Evolutionary conservation across 2,797 vertebrate species (phyloP), one percentile per base, ranked within the genome.

Genomic region (Myiothlypis coronata): DNA sequence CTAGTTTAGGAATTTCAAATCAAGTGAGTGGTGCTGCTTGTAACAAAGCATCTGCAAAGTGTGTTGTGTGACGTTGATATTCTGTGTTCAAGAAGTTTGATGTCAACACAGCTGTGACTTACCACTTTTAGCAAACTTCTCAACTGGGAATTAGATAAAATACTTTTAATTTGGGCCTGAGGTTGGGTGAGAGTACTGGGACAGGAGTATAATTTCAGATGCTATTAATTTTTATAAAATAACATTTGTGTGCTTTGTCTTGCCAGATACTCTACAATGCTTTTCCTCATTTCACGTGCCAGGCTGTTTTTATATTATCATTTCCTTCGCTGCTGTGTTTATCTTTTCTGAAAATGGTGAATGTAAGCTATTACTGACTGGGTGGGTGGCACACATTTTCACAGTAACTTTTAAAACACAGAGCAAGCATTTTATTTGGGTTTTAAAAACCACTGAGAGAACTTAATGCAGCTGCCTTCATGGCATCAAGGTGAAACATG

Each of bases 401-500:
- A 94, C 95, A 94, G 92, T 95, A 90, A 96, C 96, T 97, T 96
- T 96, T 95, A 91, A 96, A 97, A 96, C 97, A 95, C 53, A 81
- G 83, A 97, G 63, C 92, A 96, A 96, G 91, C 94, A 96, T 98
- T 97, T 98, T 96, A 97, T 97, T 97, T 97, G 91, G 93, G 78
- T 82, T 97, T 79, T 90, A 83, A 91, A 97, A 97, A 95, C 89
- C 92, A 94, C 86, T 63, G 93, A 95, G 75, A 94, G 93, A 97
- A 97, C 92, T 94, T 93, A 96, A 90, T 96, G 83, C 93, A 97
- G 88, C 94, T 96, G 91, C 87, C 96, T 95, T 93, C 94, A 94
- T 93, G 37, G 94, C 93, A 97, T 98, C 95, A 97, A 97, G 97
- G 95, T 93, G 74, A 97, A 97, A 93, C 94, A 96, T 65, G 95